Percentiles rank a stretch among this genome's conserved stretches.
phyloP scores from a whole-genome alignment of 2,888 invertebrate species.

The Caenorhabditis sp. region DNA sequence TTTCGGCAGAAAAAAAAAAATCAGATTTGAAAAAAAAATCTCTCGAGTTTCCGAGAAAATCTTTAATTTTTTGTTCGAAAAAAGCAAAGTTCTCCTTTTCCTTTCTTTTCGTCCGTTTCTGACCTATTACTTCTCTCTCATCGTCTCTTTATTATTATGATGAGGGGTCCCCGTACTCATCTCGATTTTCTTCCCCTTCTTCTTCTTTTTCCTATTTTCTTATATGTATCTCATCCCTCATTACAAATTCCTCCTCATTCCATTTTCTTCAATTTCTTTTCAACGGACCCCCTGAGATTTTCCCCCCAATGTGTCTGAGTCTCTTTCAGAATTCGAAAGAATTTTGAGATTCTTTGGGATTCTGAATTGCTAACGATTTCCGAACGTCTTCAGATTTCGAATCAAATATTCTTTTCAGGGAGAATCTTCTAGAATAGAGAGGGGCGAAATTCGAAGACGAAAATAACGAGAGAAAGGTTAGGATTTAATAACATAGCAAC shows the following conservation, averaged over 20 bases:
- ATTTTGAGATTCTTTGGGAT: too few relatives aligned
- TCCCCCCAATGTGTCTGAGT: not conserved
- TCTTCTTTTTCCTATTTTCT: not conserved
- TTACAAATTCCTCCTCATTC: conserved; percentile 52
- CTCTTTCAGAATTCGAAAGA: not conserved
- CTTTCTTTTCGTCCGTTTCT: not conserved
- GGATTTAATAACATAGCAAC: conserved; percentile 67
- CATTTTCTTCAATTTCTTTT: conserved; percentile 17
- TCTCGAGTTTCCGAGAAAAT: too few relatives aligned
- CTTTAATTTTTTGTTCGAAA: too few relatives aligned
- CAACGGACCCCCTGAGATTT: not conserved
- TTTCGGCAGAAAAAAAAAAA: too few relatives aligned
- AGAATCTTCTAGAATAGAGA: not conserved
- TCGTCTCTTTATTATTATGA: conserved; percentile 29
- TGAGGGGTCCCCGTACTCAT: conserved; percentile 19
- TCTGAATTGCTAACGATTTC: too few relatives aligned
- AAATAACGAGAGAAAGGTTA: not conserved
- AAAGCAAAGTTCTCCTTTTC: too few relatives aligned
- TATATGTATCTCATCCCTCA: conserved; percentile 31
- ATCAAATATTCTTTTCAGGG: conserved; percentile 9
- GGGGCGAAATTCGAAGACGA: not conserved
- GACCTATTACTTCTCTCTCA: too few relatives aligned
- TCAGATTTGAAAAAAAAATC: too few relatives aligned
- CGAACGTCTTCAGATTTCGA: not conserved
- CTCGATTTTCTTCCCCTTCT: conserved; percentile 21